A percentile compares a stretch with the other conserved stretches of the same genome.
phyloP scores from a whole-genome alignment of 2,888 invertebrate genomes.

The Achlya flavicornis region DNA sequence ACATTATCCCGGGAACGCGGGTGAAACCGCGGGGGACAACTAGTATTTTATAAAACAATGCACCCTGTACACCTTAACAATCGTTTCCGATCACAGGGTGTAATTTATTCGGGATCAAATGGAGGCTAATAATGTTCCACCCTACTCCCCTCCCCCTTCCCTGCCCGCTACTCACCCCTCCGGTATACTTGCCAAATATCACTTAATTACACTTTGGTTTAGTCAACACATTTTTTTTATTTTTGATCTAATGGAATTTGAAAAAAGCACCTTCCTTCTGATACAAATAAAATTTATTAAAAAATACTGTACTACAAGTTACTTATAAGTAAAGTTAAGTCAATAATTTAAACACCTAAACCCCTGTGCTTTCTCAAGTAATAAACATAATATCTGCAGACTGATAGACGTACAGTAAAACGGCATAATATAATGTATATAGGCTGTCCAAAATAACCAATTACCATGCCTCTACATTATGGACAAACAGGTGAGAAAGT shows the following conservation, averaged over 20 bases:
- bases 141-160: conserved; percentile 19
- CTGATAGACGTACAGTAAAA: no score
- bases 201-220: conserved; percentile 13
- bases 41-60: conserved; percentile 7
- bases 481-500: background rate
- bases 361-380: no score
- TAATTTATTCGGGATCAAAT: conserved; percentile 65
- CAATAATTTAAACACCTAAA: no score
- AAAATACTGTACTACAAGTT: no score
- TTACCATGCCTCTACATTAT: background rate
- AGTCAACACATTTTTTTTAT: background rate
- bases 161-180: conserved; percentile 9
- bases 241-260: background rate
- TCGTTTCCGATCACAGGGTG: conserved; percentile 61
- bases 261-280: no score
- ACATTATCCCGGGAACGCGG: no score
- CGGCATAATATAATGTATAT: no score
- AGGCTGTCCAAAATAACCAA: no score
- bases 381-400: no score
- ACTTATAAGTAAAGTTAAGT: no score
- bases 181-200: conserved; percentile 3
- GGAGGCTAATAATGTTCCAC: conserved; percentile 58
- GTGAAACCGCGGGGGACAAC: no score
- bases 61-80: conserved; percentile 51
- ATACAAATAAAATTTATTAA: no score